Base-by-base conservation (phyloP, 2,888 invertebrate species). In the Hirtodrosophila trivittata region DNA sequence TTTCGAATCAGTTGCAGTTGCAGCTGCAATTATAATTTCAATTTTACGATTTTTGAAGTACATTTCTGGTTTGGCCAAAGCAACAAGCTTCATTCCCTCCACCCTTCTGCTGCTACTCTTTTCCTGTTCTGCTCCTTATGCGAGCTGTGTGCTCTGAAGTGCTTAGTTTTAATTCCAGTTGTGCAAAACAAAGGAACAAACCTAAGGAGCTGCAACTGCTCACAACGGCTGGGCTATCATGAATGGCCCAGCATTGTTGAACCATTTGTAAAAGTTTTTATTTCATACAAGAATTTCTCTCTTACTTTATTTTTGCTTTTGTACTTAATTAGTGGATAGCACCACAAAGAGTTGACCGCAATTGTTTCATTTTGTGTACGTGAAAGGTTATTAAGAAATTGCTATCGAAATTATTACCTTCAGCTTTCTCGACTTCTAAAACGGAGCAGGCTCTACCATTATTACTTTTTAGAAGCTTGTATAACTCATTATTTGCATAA, bases 21-120 rank as follows among this genome's bases (percentile, higher is more conserved):
- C 82, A 82, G 86, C 84, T 66, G 86, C 82, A 82, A 82, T 86
- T 82, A 82, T 83, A 82, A 86, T 82, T 86, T 82, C 84, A 82
- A 82, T 82, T 82, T 82, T 83, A 86, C 84, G 82, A 77, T 72
- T 83, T 77, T 70, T 83, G 84, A 78, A 81, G 80, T 62, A 66
- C 70, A 64, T 49, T 58, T 50, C 49, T 47, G 51, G 43, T 30
- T 37, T 51, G 60, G 54, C 33, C 46, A 37, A 42, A 46, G 46
- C 49, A 49, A 51, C 51, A 45, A 52, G 32, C 32, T 47, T 37
- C 28, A 8, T 30, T 13, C 35, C 16, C 26, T 10, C 26, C 12
- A 18, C 1, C 43, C 39, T 8, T 14, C 28, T 25, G 33, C 35
- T 10, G 32, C 10, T 28, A 4, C 6, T 12, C 6, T 13, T 3